Evolutionary conservation across 53 echinoderm and acorn worm species (phyloP).

Genomic region (Holothuria leucospilota): DNA sequence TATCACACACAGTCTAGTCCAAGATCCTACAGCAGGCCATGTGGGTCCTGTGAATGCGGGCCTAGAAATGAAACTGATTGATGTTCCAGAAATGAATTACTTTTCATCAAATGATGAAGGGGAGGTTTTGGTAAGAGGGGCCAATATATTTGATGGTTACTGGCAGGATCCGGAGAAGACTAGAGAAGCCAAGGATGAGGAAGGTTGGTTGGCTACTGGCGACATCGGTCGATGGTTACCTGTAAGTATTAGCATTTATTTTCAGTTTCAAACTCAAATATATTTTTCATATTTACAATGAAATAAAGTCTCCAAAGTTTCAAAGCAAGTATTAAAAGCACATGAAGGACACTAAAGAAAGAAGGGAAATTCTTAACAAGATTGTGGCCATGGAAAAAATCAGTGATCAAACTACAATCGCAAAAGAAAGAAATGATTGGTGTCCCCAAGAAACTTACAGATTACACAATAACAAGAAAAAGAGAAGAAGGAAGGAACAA

Average conservation of each 20-base stretch:
- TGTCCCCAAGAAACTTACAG: too few relatives aligned
- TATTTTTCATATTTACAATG: too few relatives aligned
- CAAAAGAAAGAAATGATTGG: too few relatives aligned
- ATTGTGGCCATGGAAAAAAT: too few relatives aligned
- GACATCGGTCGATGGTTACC: conserved; percentile 88
- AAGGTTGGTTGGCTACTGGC: conserved; percentile 97
- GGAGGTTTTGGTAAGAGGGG: conserved; percentile 89
- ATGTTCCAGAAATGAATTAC: conserved; percentile 93
- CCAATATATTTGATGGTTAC: conserved; percentile 84
- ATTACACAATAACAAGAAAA: too few relatives aligned
- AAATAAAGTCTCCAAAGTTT: too few relatives aligned
- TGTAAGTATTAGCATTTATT: conserved; percentile 47
- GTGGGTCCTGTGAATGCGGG: conserved; percentile 82
- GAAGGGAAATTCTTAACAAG: too few relatives aligned
- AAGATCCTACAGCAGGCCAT: conserved; percentile 80
- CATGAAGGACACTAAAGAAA: too few relatives aligned
- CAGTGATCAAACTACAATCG: too few relatives aligned
- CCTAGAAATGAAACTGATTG: conserved; percentile 84
- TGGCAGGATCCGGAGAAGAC: conserved; percentile 84
- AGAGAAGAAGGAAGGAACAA: too few relatives aligned
- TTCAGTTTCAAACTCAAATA: too few relatives aligned
- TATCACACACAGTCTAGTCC: conserved; percentile 61
- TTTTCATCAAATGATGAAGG: conserved; percentile 76
- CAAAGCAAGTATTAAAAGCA: too few relatives aligned
- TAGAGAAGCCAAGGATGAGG: conserved; percentile 83